Base-by-base conservation (phyloP, 2,797 vertebrate genomes). In the Phrynocephalus guinanensis region DNA sequence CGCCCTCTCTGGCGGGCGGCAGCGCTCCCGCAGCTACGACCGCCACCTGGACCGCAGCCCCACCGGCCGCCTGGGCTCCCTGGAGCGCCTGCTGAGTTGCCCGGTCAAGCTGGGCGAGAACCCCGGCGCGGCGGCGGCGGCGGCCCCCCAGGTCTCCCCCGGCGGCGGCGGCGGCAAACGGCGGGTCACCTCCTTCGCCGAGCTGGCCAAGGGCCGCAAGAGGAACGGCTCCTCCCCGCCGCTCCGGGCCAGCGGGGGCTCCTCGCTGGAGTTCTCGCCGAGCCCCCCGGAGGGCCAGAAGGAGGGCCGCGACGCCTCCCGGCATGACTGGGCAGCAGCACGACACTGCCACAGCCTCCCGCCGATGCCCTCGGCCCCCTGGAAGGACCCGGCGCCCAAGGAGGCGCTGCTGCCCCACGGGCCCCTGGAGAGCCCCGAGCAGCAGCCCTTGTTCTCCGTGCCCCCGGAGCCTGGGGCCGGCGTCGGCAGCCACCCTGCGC, bases 51-150 rank as follows among this genome's bases (percentile, higher is more conserved):
- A 98, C 90, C 97, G 97, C 90, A 97, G 97, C 82, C 98, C 98
- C 1, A 86, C 97, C 1, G 94, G 94, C 20, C 96, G 97, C 18
- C 94, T 98, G 38, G 98, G 98, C 13, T 98, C 98, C 0, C 93
- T 99, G 94, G 99, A 99, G 93, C 98, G 98, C 73, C 99, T 99
- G 98, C 93, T 99, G 92, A 99, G 99, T 96, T 99, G 99, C 93
- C 99, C 98, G 0, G 97, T 99, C 26, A 97, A 98, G 78, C 96
- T 99, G 86, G 99, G 98, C 66, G 98, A 99, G 77, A 96, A 97
- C 50, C 93, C 95, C 56, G 91, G 93, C 38, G 93, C 95, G 18
- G 60, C 60, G 11, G 60, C 60, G 38, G n/a, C 38, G 3, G 38
- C 38, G 82, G 76, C 91, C 5, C 92, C 93, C 79, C 91, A 96